Conservation (phyloP, 2,888 invertebrate species). For the Biston stratarius region DNA sequence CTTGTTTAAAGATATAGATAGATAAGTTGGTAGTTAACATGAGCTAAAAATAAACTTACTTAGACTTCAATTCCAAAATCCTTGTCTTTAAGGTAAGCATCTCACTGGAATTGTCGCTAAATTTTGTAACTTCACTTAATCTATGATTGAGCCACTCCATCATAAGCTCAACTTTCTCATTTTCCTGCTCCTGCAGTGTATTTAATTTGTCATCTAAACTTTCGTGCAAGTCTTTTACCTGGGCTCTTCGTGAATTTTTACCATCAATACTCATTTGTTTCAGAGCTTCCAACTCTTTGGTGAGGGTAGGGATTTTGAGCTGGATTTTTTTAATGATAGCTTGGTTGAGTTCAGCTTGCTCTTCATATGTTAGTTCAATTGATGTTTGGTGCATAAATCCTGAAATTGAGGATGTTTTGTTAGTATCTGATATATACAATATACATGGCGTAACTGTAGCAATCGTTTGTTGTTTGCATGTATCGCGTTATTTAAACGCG, state of each 20-base stretch:
- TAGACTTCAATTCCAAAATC: constrained; percentile 78
- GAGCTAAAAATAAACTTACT: constrained; percentile 60
- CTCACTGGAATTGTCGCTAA: constrained; percentile 69
- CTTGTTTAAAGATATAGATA: too few species aligned
- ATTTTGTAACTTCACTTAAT: constrained; percentile 65
- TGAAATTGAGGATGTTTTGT: constrained; percentile 42
- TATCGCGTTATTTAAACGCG: too few species aligned
- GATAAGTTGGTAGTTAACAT: background rate
- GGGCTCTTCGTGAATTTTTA: constrained; percentile 56
- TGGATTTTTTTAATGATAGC: constrained; percentile 73
- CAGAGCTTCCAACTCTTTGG: constrained; percentile 63
- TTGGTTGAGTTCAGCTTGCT: constrained; percentile 76
- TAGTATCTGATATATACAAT: background rate
- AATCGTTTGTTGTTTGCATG: too few species aligned
- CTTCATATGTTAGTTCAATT: constrained; percentile 73
- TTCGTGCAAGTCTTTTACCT: constrained; percentile 67
- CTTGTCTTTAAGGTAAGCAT: constrained; percentile 70
- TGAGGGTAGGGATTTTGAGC: constrained; percentile 67
- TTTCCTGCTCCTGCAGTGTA: constrained; percentile 71
- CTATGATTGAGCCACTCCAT: constrained; percentile 79
- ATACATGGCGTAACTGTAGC: too few species aligned
- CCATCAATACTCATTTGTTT: constrained; percentile 49
- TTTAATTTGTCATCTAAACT: constrained; percentile 71
- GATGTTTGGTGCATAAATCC: constrained; percentile 74
- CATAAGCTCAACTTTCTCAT: constrained; percentile 75